Conservation (phyloP, 2,797 vertebrate species). For the Acanthornis magna region DNA sequence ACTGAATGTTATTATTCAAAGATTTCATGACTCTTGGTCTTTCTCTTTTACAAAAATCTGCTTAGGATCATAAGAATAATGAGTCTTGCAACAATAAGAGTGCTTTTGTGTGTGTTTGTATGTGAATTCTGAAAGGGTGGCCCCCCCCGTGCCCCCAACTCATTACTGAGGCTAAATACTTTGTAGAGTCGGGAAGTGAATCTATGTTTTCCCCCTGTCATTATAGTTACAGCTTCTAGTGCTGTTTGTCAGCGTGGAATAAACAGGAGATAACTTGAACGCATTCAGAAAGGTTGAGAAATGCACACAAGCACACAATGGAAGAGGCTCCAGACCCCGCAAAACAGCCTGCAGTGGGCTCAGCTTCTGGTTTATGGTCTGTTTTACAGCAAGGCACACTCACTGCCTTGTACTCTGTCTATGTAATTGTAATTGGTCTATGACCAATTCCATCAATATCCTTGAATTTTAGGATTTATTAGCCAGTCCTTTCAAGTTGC, state of each 20-base stretch:
- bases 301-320: constrained; percentile 46
- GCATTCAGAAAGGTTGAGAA: not conserved
- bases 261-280: not conserved
- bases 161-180: not conserved
- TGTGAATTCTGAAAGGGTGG: not conserved
- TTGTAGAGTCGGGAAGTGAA: not conserved
- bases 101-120: not conserved
- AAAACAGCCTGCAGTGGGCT: constrained; percentile 55
- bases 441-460: constrained; percentile 57
- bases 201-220: not conserved
- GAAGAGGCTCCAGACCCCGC: constrained; percentile 56
- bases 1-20: not conserved
- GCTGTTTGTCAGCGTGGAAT: not conserved
- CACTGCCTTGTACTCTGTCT: not conserved
- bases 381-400: constrained; percentile 49
- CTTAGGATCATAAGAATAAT: not conserved
- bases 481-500: constrained; percentile 42
- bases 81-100: not conserved
- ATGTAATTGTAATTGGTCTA: constrained; percentile 11
- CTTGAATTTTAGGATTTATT: constrained; percentile 58
- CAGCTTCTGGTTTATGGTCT: constrained; percentile 57
- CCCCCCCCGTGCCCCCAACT: not conserved
- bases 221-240: not conserved
- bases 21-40: not conserved
- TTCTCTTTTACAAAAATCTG: constrained; percentile 6